phyloP scores from a whole-genome alignment of 1,140 invertebrate genomes.

The Colletes latitarsis region DNA sequence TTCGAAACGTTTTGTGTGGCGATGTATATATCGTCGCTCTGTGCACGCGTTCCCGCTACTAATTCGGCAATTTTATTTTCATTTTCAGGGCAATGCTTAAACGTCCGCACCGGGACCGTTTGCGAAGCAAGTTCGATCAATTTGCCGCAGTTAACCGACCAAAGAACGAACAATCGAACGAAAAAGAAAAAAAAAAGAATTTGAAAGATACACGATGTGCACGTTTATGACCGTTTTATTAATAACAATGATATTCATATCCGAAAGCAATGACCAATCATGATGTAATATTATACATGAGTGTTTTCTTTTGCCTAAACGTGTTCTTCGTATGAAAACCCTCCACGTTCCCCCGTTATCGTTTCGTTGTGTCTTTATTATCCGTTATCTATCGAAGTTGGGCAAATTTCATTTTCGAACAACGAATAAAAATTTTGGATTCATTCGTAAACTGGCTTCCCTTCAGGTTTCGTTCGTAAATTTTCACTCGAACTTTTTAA shows the following conservation, averaged over 20 bases:
- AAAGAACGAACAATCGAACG: slow-evolving; percentile 46
- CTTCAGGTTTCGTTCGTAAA: too few relatives aligned
- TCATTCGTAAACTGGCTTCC: too few relatives aligned
- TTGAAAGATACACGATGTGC: slow-evolving; percentile 52
- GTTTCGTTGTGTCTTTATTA: slow-evolving; percentile 18
- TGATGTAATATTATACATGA: slow-evolving; percentile 54
- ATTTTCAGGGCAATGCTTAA: slow-evolving; percentile 79
- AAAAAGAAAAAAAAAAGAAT: not conserved
- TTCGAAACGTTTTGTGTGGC: too few relatives aligned
- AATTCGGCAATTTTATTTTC: slow-evolving; percentile 66
- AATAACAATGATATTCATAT: slow-evolving; percentile 57
- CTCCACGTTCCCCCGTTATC: slow-evolving; percentile 20
- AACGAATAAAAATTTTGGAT: too few relatives aligned
- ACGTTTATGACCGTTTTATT: slow-evolving; percentile 63
- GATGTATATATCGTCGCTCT: not conserved
- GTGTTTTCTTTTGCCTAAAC: slow-evolving; percentile 50
- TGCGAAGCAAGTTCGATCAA: slow-evolving; percentile 53
- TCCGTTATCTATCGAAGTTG: not conserved
- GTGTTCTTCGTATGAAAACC: slow-evolving; percentile 47
- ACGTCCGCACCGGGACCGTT: slow-evolving; percentile 70
- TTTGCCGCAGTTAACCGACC: slow-evolving; percentile 68
- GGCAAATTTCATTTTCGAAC: too few relatives aligned
- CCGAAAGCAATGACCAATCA: slow-evolving; percentile 48
- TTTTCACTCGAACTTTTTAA: too few relatives aligned
- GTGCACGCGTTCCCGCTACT: slow-evolving; percentile 34